Evolutionary conservation across 1,140 invertebrate species (phyloP).

Genomic region (Spodoptera frugiperda): DNA sequence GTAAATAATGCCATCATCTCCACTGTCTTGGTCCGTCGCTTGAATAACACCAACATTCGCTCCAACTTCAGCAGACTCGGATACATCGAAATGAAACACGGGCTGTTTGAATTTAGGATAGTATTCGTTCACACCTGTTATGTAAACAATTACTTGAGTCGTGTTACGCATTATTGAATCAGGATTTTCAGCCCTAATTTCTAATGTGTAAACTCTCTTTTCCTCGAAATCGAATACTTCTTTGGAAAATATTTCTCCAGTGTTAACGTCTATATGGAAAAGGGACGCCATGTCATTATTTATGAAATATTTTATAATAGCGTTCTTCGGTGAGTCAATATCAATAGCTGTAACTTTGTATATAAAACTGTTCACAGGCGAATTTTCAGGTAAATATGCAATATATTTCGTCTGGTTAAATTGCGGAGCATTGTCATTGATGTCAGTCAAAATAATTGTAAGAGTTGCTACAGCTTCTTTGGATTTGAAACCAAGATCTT

Average conservation of each 20-base stretch:
- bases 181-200: constrained; percentile 95
- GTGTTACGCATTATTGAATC: constrained; percentile 93
- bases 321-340: constrained; percentile 96
- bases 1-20: constrained; percentile 96
- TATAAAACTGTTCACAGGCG: constrained; percentile 91
- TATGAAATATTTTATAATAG: constrained; percentile 95
- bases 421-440: constrained; percentile 95
- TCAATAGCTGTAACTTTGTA: constrained; percentile 93
- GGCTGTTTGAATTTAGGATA: constrained; percentile 96
- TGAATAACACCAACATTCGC: constrained; percentile 94
- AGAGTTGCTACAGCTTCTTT: constrained; percentile 91
- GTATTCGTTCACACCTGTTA: constrained; percentile 97
- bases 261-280: constrained; percentile 92
- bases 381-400: constrained; percentile 94
- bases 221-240: constrained; percentile 96
- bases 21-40: constrained; percentile 96
- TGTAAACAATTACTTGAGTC: constrained; percentile 91
- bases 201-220: constrained; percentile 91
- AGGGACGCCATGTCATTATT: constrained; percentile 91
- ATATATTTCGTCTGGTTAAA: constrained; percentile 93
- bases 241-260: constrained; percentile 92
- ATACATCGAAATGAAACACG: constrained; percentile 97
- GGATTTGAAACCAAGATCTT: constrained; percentile 94
- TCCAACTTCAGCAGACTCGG: constrained; percentile 95
- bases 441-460: constrained; percentile 95